A percentile compares a stretch with the other conserved stretches of the same genome.
phyloP scores from a whole-genome alignment of 2,797 vertebrate species.

The Bradypodion ventrale region DNA sequence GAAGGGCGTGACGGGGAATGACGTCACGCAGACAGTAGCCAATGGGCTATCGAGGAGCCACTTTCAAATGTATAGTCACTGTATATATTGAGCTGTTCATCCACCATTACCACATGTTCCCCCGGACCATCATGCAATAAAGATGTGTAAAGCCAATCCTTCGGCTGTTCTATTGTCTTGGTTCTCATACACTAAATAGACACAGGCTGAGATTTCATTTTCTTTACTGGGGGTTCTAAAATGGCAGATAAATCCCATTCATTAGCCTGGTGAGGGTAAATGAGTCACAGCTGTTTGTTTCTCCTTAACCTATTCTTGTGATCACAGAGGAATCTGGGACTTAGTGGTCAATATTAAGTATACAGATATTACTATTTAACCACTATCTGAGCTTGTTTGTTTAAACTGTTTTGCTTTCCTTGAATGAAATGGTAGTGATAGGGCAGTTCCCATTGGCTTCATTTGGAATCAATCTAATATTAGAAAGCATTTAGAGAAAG shows the following conservation, averaged over 20 bases:
- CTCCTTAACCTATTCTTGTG: not conserved
- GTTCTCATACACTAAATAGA: too few species aligned
- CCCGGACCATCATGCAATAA: too few species aligned
- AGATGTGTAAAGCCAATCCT: too few species aligned
- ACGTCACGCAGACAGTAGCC: too few species aligned
- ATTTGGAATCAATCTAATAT: not conserved
- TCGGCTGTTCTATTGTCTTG: too few species aligned
- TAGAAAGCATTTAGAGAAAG: not conserved
- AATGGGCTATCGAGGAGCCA: too few species aligned
- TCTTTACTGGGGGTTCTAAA: slow-evolving; percentile 13
- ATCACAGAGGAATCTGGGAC: not conserved
- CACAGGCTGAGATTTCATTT: slow-evolving; percentile 11
- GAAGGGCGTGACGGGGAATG: too few species aligned
- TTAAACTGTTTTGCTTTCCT: not conserved
- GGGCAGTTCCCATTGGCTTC: not conserved
- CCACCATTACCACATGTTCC: too few species aligned
- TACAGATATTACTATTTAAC: not conserved
- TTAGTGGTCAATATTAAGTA: not conserved
- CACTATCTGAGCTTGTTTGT: too few species aligned
- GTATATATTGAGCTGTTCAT: too few species aligned
- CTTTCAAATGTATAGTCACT: too few species aligned
- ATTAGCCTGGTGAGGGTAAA: not conserved
- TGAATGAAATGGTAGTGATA: not conserved
- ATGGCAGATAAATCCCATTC: not conserved
- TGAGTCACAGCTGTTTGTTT: not conserved